Conservation (phyloP, 2,113 vertebrate species). For the Tychaedon coryphoeus region DNA sequence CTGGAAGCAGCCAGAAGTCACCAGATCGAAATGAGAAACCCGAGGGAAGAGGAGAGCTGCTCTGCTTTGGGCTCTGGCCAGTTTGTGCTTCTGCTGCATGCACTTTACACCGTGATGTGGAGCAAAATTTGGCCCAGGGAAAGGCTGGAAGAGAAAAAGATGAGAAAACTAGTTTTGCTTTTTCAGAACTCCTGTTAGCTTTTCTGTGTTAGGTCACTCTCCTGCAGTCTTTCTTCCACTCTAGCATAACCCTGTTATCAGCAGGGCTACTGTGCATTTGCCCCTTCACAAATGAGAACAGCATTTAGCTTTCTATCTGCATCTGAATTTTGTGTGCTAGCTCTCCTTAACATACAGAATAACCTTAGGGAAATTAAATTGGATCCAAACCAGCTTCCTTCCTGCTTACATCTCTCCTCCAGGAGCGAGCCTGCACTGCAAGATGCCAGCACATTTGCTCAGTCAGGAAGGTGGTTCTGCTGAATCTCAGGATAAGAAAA, state of each 20-base stretch:
- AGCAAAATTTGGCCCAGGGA: not conserved
- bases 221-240: not conserved
- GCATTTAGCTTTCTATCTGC: not conserved
- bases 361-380: not conserved
- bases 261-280: not conserved
- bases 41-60: not conserved
- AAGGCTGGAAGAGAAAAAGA: not conserved
- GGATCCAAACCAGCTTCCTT: not conserved
- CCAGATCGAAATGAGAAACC: not conserved
- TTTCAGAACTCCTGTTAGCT: not conserved
- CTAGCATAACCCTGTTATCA: not conserved
- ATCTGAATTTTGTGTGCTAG: not conserved
- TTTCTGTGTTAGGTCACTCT: not conserved
- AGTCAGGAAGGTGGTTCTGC: not conserved
- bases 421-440: not conserved
- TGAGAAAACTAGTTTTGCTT: not conserved
- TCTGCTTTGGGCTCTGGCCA: not conserved
- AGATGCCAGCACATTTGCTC: not conserved
- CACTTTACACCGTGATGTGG: not conserved
- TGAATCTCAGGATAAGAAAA: slow-evolving; percentile 12
- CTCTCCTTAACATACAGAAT: not conserved
- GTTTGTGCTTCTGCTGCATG: not conserved
- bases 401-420: not conserved
- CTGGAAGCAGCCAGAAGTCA: not conserved
- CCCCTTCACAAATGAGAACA: not conserved